phyloP scores from a whole-genome alignment of 92 coral and sea anemone genomes.

The Epizoanthus stellaris region DNA sequence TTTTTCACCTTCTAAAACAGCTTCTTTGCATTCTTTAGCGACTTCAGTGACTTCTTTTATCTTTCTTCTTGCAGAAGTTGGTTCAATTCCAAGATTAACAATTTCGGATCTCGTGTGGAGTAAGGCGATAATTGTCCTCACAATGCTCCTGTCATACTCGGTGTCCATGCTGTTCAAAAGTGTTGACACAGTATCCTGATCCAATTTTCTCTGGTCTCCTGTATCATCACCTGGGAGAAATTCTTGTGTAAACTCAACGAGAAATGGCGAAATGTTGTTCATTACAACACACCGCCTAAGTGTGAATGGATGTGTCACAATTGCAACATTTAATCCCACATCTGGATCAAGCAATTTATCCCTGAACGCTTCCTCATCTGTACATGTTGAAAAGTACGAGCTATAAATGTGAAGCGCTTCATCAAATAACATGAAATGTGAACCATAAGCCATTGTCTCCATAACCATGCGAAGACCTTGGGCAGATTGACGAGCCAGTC shows the following conservation, averaged over 20 bases:
- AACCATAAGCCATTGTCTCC: slow-evolving; percentile 52
- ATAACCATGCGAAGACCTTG: slow-evolving; percentile 49
- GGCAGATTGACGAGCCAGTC: slow-evolving; percentile 49
- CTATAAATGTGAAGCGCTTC: slow-evolving; percentile 40
- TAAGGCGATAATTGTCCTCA: slow-evolving; percentile 38
- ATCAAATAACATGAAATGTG: slow-evolving; percentile 9
- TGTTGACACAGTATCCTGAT: slow-evolving; percentile 36
- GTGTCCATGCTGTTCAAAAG: slow-evolving; percentile 59
- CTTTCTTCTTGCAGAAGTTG: slow-evolving; percentile 16
- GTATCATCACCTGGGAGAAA: slow-evolving; percentile 28
- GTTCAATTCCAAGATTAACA: slow-evolving; percentile 53
- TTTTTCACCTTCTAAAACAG: slow-evolving; percentile 42
- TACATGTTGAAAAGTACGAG: slow-evolving; percentile 33
- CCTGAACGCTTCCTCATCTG: slow-evolving; percentile 47
- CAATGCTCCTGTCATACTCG: slow-evolving; percentile 48
- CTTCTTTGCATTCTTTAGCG: slow-evolving; percentile 44
- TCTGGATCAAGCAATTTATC: slow-evolving; percentile 45
- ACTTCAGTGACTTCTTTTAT: slow-evolving; percentile 40
- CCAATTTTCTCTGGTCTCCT: slow-evolving; percentile 16
- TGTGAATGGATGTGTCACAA: slow-evolving; percentile 50
- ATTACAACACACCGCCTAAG: slow-evolving; percentile 39
- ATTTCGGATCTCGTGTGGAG: slow-evolving; percentile 37
- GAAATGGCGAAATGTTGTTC: slow-evolving; percentile 43
- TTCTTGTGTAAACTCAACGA: slow-evolving; percentile 32
- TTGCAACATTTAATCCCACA: slow-evolving; percentile 44